Evolutionary conservation across 2,797 vertebrate genomes (phyloP), one percentile per base, ranked within the genome.

Genomic region (Danio choprae): DNA sequence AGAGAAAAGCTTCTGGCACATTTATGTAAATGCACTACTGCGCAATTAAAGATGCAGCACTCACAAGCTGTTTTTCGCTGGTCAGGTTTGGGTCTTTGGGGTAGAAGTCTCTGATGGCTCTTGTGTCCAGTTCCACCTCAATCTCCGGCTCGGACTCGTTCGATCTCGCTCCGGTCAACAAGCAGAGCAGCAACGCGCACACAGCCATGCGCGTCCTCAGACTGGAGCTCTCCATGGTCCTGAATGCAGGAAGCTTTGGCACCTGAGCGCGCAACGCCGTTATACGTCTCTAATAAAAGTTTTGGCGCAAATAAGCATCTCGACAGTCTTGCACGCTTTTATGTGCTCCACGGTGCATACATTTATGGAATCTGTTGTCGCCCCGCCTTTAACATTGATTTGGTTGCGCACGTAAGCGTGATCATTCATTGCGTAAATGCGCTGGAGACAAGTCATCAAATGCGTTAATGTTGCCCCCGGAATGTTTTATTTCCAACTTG

Each of bases 31-130:
- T 65, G n/a, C 1, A 38, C 7, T 7, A 16, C 13, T 36, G 53
- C 51, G 40, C 12, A 53, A 22, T 41, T 65, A 38, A 58, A 56
- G 4, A 9, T 44, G 11, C 18, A 85, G 29, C 44, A 83, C 88
- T 88, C 84, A 92, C 91, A 88, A 95, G 90, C 73, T 93, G 91
- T 74, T 92, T 92, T 83, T 92, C 90, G 84, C 87, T 90, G 59
- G 89, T 90, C 51, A 91, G 87, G 85, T 91, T 92, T 43, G 90
- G 85, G 81, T 91, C 91, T 88, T 92, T 89, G 0, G 84, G 88
- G 60, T 89, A 89, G 76, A 92, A 91, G 83, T 94, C 91, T 59
- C 89, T 89, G 1, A 94, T 86, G 9, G 89, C 91, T 76, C 93
- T 87, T 68, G 87, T 84, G 72, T 92, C 90, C 87, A 91, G 81